Evolutionary conservation across 2,797 vertebrate species (phyloP), one percentile per base, ranked within the genome.

Genomic region (Tokudaia muenninki): DNA sequence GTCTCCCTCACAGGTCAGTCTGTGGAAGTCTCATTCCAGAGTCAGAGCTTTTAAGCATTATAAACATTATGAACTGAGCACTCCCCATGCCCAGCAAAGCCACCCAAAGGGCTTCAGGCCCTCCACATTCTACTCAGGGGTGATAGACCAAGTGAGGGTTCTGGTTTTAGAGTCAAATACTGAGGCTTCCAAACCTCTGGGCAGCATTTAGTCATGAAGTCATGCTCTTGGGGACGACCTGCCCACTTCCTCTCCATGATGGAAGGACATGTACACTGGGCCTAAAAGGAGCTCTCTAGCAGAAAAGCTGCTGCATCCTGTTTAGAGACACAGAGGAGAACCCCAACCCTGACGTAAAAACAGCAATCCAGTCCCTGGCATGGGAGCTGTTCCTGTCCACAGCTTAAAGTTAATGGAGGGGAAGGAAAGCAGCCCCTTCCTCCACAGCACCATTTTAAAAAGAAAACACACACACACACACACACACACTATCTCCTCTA

Each of bases 51-150:
- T 67, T 50, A 82, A 82, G 72, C 84, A 86, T 67, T 41, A 37
- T 17, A 77, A 59, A 90, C 77, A 41, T 80, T 59, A 26, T 29
- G 34, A 67, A 41, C 63, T 75, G 21, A 82, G 72, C 16, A 26
- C 72, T 55, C 13, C 47, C 52, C 11, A 22, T 1, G 26, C 26
- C 77, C 37, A 82, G 72, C 1, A 16, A 78, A 88, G 41, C 70
- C 12, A 59, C 29, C 34, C 65, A 78, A 29, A 31, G 37, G 52
- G 26, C 44, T 91, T 87, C 47, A 19, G 4, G 67, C 72, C 81
- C 87, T 94, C 65, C 87, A 83, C 61, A 72, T 70, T 77, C 72
- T 92, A 78, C 84, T 50, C 31, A 78, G 70, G 34, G 67, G 4
- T 50, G 22, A 91, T 44, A 26, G 90, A 57, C 14, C 61, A 78